A percentile compares a stretch with the other conserved stretches of the same genome.
phyloP scores from a whole-genome alignment of 2,888 invertebrate species.

The Cataglyphis cursor region DNA sequence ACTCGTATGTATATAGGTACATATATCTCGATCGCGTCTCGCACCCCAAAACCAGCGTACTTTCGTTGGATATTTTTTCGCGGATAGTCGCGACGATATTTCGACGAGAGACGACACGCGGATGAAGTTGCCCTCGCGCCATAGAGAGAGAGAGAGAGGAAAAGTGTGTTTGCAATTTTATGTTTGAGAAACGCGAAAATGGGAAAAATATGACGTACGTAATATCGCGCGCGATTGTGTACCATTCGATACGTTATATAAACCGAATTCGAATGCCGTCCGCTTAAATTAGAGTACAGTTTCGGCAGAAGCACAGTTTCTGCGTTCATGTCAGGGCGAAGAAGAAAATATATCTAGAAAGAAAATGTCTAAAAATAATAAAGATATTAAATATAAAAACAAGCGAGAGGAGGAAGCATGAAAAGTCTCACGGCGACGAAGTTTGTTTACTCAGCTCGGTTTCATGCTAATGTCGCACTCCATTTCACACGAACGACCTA shows the following conservation, averaged over 20 bases:
- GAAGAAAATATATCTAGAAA: neutral
- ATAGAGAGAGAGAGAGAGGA: no score
- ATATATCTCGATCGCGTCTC: constrained; percentile 27
- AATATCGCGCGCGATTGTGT: constrained; percentile 16
- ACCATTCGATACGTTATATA: constrained; percentile 2
- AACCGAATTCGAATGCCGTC: constrained; percentile 5
- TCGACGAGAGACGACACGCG: neutral
- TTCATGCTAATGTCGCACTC: constrained; percentile 36
- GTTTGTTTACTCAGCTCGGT: constrained; percentile 9
- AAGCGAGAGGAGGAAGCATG: neutral
- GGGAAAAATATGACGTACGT: constrained; percentile 15
- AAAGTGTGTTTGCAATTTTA: constrained; percentile 41
- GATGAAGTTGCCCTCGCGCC: neutral
- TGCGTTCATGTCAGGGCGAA: neutral
- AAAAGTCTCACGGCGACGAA: neutral
- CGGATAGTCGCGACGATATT: constrained; percentile 27
- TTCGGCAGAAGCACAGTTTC: neutral
- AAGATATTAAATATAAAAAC: neutral
- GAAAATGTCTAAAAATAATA: neutral
- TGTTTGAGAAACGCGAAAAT: constrained; percentile 35
- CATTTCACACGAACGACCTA: constrained; percentile 34
- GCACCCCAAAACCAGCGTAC: constrained; percentile 2
- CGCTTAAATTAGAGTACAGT: constrained; percentile 9
- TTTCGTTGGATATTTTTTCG: constrained; percentile 51
- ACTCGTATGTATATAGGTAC: constrained; percentile 1